Evolutionary conservation across 2,113 vertebrate species (phyloP).

Genomic region (Malurus alboscapulatus): DNA sequence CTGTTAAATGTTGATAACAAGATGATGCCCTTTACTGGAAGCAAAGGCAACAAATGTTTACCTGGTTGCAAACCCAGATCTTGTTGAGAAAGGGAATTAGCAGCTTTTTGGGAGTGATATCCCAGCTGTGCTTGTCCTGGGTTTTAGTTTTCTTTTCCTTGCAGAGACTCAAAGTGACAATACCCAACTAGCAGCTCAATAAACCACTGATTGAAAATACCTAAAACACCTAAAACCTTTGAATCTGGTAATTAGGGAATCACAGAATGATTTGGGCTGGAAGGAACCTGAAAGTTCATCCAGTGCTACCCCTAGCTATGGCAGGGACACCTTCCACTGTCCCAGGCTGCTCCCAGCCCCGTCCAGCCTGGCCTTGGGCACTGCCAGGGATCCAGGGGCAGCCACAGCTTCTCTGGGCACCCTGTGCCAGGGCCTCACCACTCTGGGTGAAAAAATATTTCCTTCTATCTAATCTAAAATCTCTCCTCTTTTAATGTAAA

Average conservation of each 20-base stretch:
- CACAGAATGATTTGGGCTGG: neutral
- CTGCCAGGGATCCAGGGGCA: neutral
- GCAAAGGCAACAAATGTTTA: neutral
- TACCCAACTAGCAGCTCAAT: neutral
- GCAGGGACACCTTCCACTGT: neutral
- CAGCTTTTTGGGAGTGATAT: neutral
- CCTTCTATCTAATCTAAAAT: neutral
- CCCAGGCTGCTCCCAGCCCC: accelerated
- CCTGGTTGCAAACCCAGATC: neutral
- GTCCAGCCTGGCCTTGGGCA: accelerated
- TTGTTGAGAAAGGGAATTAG: neutral
- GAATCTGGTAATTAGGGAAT: neutral
- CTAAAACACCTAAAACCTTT: neutral
- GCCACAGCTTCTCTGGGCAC: neutral
- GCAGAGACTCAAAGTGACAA: no score
- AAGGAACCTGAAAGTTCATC: neutral
- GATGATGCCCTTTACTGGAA: neutral
- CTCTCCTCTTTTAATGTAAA: neutral
- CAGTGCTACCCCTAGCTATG: neutral
- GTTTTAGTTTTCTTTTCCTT: neutral
- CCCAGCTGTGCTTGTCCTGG: neutral
- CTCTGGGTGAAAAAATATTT: neutral
- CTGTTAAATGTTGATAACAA: neutral
- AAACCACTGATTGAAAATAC: neutral
- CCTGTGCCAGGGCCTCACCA: neutral